Conservation (phyloP, 2,113 vertebrate genomes). For the Bubalus kerabau region DNA sequence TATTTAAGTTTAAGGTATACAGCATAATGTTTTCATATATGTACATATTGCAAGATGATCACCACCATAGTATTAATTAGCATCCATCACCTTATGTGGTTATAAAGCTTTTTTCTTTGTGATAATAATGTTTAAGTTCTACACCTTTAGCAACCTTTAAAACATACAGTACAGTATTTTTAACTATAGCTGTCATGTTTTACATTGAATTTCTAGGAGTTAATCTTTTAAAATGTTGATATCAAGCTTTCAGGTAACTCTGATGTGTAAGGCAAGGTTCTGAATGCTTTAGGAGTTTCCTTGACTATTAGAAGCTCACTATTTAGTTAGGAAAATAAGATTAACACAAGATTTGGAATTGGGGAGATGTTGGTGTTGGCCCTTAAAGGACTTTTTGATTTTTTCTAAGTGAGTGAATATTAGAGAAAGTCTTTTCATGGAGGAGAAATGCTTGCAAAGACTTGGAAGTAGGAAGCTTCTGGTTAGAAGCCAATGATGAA, state of each 20-base stretch:
- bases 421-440: not conserved
- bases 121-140: not conserved
- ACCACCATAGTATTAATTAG: not conserved
- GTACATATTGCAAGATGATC: not conserved
- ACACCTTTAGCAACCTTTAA: not conserved
- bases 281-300: not conserved
- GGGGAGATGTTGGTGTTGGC: not conserved
- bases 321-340: not conserved
- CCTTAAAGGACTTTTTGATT: not conserved
- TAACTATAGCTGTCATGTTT: not conserved
- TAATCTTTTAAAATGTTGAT: not conserved
- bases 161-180: not conserved
- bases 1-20: not conserved
- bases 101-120: not conserved
- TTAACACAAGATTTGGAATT: not conserved
- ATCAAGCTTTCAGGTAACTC: not conserved
- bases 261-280: not conserved
- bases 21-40: not conserved
- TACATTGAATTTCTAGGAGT: not conserved
- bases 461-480: not conserved
- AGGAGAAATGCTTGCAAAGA: constrained; percentile 3
- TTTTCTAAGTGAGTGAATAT: not conserved
- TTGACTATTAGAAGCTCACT: not conserved
- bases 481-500: not conserved
- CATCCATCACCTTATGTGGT: not conserved